Evolutionary conservation across 1,140 invertebrate genomes (phyloP).

Genomic region (Zaprionus kolodkinae): DNA sequence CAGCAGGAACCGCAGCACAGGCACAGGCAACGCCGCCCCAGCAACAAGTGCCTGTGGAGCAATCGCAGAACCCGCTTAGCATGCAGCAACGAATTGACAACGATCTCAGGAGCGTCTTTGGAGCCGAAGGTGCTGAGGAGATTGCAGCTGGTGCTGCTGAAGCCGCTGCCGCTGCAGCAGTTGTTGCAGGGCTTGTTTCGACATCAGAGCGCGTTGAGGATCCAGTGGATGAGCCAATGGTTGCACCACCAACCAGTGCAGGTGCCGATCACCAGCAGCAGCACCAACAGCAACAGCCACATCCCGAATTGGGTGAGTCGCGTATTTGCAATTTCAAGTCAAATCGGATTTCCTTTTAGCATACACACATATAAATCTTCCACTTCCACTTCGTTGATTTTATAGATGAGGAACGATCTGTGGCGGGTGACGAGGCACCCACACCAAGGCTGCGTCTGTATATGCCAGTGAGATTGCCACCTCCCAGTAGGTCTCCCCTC

Average conservation of each 20-base stretch:
- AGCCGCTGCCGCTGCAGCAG: slow-evolving; percentile 60
- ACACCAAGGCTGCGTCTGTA: slow-evolving; percentile 66
- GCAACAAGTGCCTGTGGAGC: neutral
- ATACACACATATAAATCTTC: neutral
- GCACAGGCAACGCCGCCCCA: neutral
- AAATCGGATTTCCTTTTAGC: neutral
- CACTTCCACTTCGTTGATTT: slow-evolving; percentile 31
- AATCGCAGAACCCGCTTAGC: neutral
- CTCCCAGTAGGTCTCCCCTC: slow-evolving; percentile 61
- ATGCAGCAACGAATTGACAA: neutral
- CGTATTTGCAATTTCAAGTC: neutral
- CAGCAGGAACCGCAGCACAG: neutral
- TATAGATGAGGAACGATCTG: slow-evolving; percentile 57
- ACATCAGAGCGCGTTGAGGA: slow-evolving; percentile 54
- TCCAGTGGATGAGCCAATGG: slow-evolving; percentile 74
- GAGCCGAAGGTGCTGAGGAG: slow-evolving; percentile 27
- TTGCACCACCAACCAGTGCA: slow-evolving; percentile 32
- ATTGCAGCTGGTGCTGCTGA: slow-evolving; percentile 34
- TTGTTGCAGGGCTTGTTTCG: slow-evolving; percentile 53
- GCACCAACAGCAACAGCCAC: neutral
- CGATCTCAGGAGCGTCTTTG: slow-evolving; percentile 24
- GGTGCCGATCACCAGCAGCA: slow-evolving; percentile 20
- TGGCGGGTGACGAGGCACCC: slow-evolving; percentile 12
- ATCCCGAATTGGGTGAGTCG: slow-evolving; percentile 51
- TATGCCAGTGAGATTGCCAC: slow-evolving; percentile 63